Percentiles rank a stretch among this genome's conserved stretches.
Evolutionary conservation across 2,113 vertebrate genomes (phyloP).

Genomic region (Nipponia nippon): DNA sequence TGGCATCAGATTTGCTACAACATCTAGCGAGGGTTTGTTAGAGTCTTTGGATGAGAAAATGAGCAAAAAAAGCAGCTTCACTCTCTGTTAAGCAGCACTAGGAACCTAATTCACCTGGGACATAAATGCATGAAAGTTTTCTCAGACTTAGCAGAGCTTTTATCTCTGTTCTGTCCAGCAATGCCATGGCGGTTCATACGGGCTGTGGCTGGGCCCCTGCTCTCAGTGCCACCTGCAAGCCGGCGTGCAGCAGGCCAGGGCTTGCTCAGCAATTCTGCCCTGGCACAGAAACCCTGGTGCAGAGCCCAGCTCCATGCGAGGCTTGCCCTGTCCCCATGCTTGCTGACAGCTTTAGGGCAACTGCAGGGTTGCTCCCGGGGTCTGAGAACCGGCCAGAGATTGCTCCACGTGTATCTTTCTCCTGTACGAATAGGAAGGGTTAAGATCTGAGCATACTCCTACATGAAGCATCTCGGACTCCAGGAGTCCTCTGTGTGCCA

Average conservation of each 20-base stretch:
- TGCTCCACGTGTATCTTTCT: not conserved
- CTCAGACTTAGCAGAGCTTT: not conserved
- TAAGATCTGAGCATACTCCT: not conserved
- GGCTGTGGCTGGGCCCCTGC: not conserved
- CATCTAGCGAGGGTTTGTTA: not conserved
- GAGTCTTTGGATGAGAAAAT: not conserved
- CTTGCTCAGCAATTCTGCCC: not conserved
- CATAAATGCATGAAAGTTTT: not conserved
- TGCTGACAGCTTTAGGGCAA: not conserved
- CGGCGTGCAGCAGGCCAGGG: not conserved
- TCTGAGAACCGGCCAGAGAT: not conserved
- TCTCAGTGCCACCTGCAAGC: not conserved
- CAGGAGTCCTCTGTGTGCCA: not conserved
- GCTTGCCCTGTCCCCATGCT: not conserved
- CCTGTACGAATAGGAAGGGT: not conserved
- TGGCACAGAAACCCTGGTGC: not conserved
- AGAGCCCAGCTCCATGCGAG: accelerated
- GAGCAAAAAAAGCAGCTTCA: accelerated
- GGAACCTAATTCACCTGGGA: not conserved
- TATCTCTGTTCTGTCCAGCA: not conserved
- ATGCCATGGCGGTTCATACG: accelerated
- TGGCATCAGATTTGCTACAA: not conserved
- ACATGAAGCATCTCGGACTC: not conserved
- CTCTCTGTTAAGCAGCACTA: not conserved
- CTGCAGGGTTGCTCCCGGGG: accelerated